These are phyloP conservation scores for Ips typographus DNA, from an alignment of 1,140 invertebrate genomes.

Conservation along the genomic window DNA sequence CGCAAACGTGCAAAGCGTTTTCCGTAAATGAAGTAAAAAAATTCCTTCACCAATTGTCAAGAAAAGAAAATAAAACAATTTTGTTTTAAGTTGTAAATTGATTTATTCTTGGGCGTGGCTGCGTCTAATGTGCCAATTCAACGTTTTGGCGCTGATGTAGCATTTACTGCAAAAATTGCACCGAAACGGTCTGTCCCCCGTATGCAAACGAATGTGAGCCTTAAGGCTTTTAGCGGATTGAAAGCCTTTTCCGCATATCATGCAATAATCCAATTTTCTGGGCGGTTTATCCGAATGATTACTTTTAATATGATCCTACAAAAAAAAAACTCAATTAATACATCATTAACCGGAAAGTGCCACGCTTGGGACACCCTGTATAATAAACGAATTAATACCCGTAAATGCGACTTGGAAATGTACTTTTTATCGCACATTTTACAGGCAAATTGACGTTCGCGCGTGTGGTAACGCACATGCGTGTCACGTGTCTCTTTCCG, in stretches of 20 bases:
- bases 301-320: slow-evolving; percentile 62
- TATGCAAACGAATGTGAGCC: slow-evolving; percentile 59
- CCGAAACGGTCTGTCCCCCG: slow-evolving; percentile 57
- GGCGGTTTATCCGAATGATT: slow-evolving; percentile 52
- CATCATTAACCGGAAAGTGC: background rate
- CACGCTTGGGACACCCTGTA: too few species aligned
- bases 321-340: slow-evolving; percentile 10
- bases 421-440: slow-evolving; percentile 59
- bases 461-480: slow-evolving; percentile 68
- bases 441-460: slow-evolving; percentile 64
- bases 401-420: slow-evolving; percentile 46
- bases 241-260: slow-evolving; percentile 56
- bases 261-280: slow-evolving; percentile 54
- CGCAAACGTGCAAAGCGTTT: too few species aligned
- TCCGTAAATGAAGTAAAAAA: too few species aligned
- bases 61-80: too few species aligned
- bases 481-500: slow-evolving; percentile 56
- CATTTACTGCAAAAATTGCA: slow-evolving; percentile 57
- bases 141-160: slow-evolving; percentile 47
- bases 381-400: slow-evolving; percentile 32
- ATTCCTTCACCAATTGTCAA: too few species aligned
- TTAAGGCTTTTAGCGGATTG: slow-evolving; percentile 57
- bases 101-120: slow-evolving; percentile 26
- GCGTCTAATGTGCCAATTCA: slow-evolving; percentile 27
- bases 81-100: slow-evolving; percentile 1